Conservation (phyloP, 2,113 vertebrate species). For the Oryzias melastigma region DNA sequence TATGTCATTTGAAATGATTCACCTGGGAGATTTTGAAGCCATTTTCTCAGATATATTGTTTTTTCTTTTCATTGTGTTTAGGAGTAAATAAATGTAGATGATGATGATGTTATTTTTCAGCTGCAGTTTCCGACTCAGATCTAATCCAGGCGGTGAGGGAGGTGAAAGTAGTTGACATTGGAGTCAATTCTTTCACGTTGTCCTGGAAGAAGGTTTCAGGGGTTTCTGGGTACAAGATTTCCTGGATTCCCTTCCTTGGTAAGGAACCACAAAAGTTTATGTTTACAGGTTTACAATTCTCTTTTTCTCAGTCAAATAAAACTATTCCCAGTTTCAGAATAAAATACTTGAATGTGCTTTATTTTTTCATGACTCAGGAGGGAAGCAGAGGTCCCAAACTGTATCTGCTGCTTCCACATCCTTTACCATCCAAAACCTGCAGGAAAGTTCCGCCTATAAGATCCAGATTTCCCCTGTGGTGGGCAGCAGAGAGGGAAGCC, state of each 20-base stretch:
- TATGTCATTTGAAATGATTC: not conserved
- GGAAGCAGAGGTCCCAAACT: conserved; percentile 70
- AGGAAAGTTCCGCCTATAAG: conserved; percentile 79
- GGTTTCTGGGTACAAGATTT: conserved; percentile 81
- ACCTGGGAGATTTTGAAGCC: not conserved
- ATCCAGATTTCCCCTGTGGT: conserved; percentile 77
- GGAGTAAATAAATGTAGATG: not conserved
- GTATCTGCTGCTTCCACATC: conserved; percentile 65
- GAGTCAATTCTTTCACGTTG: conserved; percentile 75
- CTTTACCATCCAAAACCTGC: conserved; percentile 75
- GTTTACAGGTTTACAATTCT: too few relatives aligned
- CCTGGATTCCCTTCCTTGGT: conserved; percentile 82
- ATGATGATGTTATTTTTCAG: conserved; percentile 21
- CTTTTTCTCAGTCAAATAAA: too few relatives aligned
- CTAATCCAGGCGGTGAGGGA: conserved; percentile 73
- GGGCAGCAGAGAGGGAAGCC: conserved; percentile 71
- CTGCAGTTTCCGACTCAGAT: conserved; percentile 66
- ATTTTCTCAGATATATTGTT: not conserved
- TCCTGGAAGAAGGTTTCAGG: conserved; percentile 80
- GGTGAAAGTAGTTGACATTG: conserved; percentile 77
- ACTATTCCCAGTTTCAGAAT: too few relatives aligned
- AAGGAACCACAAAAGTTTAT: not conserved
- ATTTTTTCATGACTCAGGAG: conserved; percentile 67
- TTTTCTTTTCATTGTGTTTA: conserved; percentile 1
- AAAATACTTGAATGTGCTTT: conserved; percentile 2